Evolutionary conservation across 2,797 vertebrate genomes (phyloP), one percentile per base, ranked within the genome.

Genomic region (Alauda arvensis): DNA sequence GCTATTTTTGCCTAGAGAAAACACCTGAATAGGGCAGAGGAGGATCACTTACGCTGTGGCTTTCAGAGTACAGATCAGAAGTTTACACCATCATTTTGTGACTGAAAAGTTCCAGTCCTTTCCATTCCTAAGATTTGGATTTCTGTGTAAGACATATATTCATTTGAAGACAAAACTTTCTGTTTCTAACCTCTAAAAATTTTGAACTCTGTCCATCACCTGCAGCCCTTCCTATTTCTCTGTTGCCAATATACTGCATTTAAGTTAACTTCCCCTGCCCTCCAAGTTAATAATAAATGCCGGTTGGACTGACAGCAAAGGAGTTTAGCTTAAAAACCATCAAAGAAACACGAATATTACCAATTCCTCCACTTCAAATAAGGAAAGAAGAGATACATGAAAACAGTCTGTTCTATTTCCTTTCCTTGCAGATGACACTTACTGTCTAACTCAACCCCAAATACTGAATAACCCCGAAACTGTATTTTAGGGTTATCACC

Each of bases 1-100:
- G n/a, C 23, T 79, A 10, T 67, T 86, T 91, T 62, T 86, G 34
- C 53, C 57, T 43, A 59, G 48, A 94, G 52, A 57, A 93, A 88
- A 89, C 68, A 52, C n/a, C 31, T 90, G 77, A 61, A 33, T 3
- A 77, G 37, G 18, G 69, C 33, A 89, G 55, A 88, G 62, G 14
- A 83, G 65, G 40, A 65, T 11, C 48, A 37, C 39, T 81, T 59
- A 76, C 0, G 2, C 46, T n/a, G 33, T 51, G 40, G 49, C 57
- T 83, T 83, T 83, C 53, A 59, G n/a, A 76, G 51, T 16, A 67
- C 7, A 78, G 17, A 74, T 65, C 26, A 63, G 39, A 85, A 70
- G 43, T 49, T 77, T 71, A 46, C 34, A 49, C 16, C 1, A 0
- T 53, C 26, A 80, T 60, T 77, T 76, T 53, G n/a, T 61, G 21